phyloP scores from a whole-genome alignment of 1,140 invertebrate genomes.

The Drosophila kepulauana region DNA sequence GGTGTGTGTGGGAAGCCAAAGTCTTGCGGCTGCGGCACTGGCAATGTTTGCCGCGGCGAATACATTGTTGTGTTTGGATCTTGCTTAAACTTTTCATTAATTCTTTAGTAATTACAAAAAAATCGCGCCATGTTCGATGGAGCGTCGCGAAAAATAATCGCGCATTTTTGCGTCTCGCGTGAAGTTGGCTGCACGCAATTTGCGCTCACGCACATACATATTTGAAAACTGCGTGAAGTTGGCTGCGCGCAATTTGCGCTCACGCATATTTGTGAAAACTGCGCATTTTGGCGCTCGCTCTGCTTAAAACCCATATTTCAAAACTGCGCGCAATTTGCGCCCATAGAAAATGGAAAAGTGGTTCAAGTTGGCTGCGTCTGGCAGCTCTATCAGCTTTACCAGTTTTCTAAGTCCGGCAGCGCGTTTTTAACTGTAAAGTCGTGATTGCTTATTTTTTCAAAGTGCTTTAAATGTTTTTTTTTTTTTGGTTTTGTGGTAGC shows the following conservation, averaged over 20 bases:
- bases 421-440: constrained; percentile 40
- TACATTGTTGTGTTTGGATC: constrained; percentile 42
- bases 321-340: background rate
- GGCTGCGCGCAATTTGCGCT: background rate
- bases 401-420: too few species aligned
- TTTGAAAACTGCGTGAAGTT: constrained; percentile 13
- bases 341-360: too few species aligned
- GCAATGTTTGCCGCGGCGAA: constrained; percentile 59
- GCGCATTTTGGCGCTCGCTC: background rate
- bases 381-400: too few species aligned
- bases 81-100: constrained; percentile 10
- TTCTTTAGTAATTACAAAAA: constrained; percentile 30
- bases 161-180: constrained; percentile 1
- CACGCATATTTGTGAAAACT: background rate
- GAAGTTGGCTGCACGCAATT: constrained; percentile 27
- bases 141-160: constrained; percentile 7
- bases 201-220: background rate
- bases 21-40: constrained; percentile 81
- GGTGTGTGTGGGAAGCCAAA: constrained; percentile 96
- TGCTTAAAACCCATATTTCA: too few species aligned
- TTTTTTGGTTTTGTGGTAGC: constrained; percentile 1
- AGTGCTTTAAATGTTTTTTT: background rate
- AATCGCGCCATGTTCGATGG: constrained; percentile 51
- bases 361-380: background rate
- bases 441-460: constrained; percentile 21